A percentile compares a stretch with the other conserved stretches of the same genome.
These are phyloP conservation scores for Macrotus californicus DNA, from an alignment of 2,113 vertebrate genomes.

Conservation along the genomic window DNA sequence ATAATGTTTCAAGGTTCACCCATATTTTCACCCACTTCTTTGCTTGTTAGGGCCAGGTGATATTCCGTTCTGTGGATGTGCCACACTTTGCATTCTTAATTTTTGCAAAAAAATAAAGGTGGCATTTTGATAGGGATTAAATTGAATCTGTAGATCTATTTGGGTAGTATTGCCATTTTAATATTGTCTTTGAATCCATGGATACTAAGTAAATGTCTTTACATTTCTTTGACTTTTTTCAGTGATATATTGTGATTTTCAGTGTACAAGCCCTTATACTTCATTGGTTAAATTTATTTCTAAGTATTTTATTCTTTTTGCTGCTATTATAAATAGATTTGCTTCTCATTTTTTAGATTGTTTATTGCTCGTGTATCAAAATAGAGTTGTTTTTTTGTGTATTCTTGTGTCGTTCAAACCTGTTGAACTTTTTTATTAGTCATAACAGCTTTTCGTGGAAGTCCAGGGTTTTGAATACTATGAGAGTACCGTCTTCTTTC, in stretches of 20 bases:
- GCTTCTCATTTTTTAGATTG: not conserved
- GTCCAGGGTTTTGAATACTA: not conserved
- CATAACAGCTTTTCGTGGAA: not conserved
- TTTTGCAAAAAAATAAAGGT: not conserved
- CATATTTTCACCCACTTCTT: not conserved
- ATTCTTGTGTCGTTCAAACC: not conserved
- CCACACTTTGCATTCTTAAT: not conserved
- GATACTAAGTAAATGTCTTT: not conserved
- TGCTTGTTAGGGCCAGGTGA: not conserved
- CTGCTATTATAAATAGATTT: not conserved
- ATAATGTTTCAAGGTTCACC: not conserved
- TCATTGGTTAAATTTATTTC: not conserved
- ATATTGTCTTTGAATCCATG: not conserved
- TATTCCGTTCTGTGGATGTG: not conserved
- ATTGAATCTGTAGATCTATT: not conserved
- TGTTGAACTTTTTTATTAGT: not conserved
- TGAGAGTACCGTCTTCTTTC: not conserved
- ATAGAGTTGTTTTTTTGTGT: not conserved
- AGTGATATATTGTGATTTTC: not conserved
- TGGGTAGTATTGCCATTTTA: not conserved
- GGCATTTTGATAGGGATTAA: too few relatives aligned
- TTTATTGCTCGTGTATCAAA: not conserved
- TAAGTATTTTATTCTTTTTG: not conserved
- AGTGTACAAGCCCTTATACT: not conserved
- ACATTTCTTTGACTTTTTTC: not conserved